Conservation (phyloP, 2,113 vertebrate genomes). For the Hoplias malabaricus region DNA sequence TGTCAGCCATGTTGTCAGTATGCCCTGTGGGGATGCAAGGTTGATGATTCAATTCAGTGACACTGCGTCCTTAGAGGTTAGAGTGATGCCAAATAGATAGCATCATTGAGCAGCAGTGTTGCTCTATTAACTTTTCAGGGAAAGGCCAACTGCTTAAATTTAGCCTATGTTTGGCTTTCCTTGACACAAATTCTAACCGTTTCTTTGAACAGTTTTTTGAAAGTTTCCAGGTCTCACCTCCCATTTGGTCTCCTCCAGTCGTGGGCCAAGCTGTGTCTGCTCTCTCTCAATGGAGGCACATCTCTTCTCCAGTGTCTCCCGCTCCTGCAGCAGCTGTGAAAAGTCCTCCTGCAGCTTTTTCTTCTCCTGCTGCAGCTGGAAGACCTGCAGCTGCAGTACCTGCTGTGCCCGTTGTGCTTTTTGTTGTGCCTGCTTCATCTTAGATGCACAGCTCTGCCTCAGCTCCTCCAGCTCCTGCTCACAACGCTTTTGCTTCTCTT, state of each 20-base stretch:
- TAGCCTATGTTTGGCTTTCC: neutral
- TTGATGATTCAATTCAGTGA: neutral
- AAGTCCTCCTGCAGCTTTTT: constrained; percentile 96
- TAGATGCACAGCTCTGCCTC: constrained; percentile 78
- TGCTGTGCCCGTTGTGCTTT: constrained; percentile 87
- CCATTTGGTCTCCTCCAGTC: constrained; percentile 97
- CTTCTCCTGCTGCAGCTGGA: constrained; percentile 97
- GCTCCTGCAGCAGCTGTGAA: constrained; percentile 89
- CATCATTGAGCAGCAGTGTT: neutral
- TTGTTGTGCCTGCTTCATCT: constrained; percentile 83
- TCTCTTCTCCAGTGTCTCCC: constrained; percentile 86
- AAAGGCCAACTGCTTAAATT: neutral
- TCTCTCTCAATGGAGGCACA: constrained; percentile 91
- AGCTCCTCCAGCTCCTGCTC: constrained; percentile 87
- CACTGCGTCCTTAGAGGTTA: neutral
- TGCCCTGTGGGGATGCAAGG: neutral
- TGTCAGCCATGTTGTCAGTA: neutral
- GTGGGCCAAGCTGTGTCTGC: constrained; percentile 89
- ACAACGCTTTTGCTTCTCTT: constrained; percentile 88
- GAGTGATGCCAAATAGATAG: no score
- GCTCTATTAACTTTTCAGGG: neutral
- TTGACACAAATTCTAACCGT: neutral
- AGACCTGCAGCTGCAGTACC: constrained; percentile 93
- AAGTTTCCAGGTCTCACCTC: constrained; percentile 76
- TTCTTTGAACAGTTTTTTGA: neutral